Base-by-base conservation (phyloP, 2,113 vertebrate genomes). In the Zingel zingel region DNA sequence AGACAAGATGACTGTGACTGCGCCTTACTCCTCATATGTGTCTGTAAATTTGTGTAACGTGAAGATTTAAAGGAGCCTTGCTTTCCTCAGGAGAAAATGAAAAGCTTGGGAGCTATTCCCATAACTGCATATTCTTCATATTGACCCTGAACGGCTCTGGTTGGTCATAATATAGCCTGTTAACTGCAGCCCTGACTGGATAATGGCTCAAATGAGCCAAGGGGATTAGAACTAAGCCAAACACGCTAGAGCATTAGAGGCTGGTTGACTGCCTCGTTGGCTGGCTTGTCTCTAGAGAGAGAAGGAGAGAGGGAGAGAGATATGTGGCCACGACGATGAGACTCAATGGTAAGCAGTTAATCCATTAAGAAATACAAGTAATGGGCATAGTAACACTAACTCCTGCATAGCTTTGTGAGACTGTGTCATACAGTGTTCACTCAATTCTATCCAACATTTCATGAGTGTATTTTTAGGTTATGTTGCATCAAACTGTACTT, bases 121-220 rank as follows among this genome's bases (percentile, higher is more conserved):
- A 62, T 75, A 80, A 88, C 77, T 76, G 77, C 78, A 63, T 84
- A 65, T 86, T 85, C 69, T 67, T 90, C 77, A 43, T 43, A 43
- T 86, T 86, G 79, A 89, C 88, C 91, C 81, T 77, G 86, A 57
- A 61, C 71, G 79, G 72, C 87, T 88, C 84, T 51, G 83, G 75
- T 84, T 86, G 91, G 91, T 93, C 87, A 84, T 83, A 92, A 92
- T 93, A 86, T 83, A 93, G 88, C 87, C 81, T 88, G 92, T 94
- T 94, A 94, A 91, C 91, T 92, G 88, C 83, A 90, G 83, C 83
- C 84, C 82, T 83, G 82, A 81, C 81, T 89, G 85, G 85, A 83
- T 93, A 93, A 94, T 85, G 91, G 91, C 91, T 93, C 69, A 90
- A 93, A 79, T 91, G 85, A 93, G 90, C 90, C 89, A 89, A 87